Conservation (phyloP, 2,113 vertebrate species). For the Gallinago undulata region DNA sequence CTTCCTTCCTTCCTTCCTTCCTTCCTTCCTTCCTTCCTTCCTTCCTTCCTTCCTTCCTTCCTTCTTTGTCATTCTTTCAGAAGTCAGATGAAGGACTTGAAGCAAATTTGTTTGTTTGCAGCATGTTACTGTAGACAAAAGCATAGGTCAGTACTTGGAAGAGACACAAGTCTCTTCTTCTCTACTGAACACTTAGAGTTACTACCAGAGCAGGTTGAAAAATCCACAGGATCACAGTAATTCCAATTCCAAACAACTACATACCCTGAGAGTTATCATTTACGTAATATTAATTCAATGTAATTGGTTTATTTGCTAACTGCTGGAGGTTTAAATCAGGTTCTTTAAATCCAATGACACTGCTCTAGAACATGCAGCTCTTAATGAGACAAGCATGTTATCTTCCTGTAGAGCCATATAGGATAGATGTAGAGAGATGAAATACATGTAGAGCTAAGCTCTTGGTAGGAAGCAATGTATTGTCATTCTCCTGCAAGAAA, state of each 20-base stretch:
- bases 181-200: background rate
- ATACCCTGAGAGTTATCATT: background rate
- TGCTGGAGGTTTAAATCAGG: background rate
- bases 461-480: rapidly evolving
- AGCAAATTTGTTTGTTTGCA: background rate
- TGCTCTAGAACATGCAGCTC: background rate
- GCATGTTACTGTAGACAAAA: background rate
- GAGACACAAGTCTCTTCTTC: background rate
- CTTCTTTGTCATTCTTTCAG: background rate
- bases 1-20: background rate
- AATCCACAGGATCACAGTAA: background rate
- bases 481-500: background rate
- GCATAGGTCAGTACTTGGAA: background rate
- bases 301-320: background rate
- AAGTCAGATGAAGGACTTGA: background rate
- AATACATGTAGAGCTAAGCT: background rate
- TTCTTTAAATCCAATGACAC: background rate
- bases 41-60: background rate
- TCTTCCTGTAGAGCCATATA: background rate
- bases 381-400: background rate
- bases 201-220: background rate
- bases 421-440: background rate
- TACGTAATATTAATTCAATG: background rate
- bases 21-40: background rate
- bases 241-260: background rate